Conservation (phyloP, 2,113 vertebrate species). For the Numenius arquata region DNA sequence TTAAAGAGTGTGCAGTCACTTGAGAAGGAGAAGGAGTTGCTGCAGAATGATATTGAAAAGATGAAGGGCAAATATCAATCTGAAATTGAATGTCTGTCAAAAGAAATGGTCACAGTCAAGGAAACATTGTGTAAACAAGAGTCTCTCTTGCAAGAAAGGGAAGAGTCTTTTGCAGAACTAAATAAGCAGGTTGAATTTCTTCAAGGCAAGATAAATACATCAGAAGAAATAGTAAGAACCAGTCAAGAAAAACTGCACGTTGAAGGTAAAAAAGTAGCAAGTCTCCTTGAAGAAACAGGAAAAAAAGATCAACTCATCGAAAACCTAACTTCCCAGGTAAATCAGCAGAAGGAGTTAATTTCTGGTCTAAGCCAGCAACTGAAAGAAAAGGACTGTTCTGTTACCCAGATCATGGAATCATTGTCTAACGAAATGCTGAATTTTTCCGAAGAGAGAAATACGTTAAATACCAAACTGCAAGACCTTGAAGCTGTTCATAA, state of each 20-base stretch:
- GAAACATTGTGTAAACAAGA: conserved; percentile 44
- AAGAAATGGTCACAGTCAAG: conserved; percentile 43
- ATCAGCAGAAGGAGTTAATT: conserved; percentile 83
- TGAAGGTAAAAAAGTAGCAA: conserved; percentile 44
- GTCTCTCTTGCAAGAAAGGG: conserved; percentile 48
- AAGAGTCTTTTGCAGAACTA: conserved; percentile 43
- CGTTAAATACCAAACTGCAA: conserved; percentile 65
- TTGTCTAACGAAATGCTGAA: conserved; percentile 80
- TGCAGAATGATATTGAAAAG: conserved; percentile 30
- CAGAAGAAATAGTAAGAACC: conserved; percentile 50
- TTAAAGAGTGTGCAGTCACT: neutral
- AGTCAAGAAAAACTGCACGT: conserved; percentile 47
- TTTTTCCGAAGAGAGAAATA: conserved; percentile 70
- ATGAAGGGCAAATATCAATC: conserved; percentile 40
- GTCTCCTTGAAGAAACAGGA: conserved; percentile 52
- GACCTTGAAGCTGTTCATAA: conserved; percentile 50
- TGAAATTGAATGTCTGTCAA: conserved; percentile 56
- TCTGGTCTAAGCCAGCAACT: conserved; percentile 79
- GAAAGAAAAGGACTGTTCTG: conserved; percentile 77
- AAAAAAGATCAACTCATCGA: conserved; percentile 70
- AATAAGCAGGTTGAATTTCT: conserved; percentile 53
- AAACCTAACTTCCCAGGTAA: conserved; percentile 74
- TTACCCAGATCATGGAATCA: conserved; percentile 78
- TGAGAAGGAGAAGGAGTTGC: conserved; percentile 41
- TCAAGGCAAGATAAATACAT: conserved; percentile 52